Conservation (phyloP, 2,888 invertebrate species). For the Folsomia candida region DNA sequence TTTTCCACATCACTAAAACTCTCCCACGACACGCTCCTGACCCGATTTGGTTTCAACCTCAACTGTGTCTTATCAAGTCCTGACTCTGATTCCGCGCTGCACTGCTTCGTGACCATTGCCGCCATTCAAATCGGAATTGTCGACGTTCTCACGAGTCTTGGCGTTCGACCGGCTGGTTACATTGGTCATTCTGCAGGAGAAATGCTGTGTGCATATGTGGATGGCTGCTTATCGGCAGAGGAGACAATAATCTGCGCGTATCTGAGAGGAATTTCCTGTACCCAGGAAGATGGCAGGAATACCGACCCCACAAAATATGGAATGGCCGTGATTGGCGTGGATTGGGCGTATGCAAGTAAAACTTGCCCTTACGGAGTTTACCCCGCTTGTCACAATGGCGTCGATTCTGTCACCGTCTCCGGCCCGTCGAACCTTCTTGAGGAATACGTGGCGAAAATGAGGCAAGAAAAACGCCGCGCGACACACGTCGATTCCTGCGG, state of each 20-base stretch:
- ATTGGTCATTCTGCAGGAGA: slow-evolving; percentile 93
- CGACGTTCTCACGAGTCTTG: slow-evolving; percentile 62
- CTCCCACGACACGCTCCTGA: not conserved
- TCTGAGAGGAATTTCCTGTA: slow-evolving; percentile 61
- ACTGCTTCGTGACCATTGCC: slow-evolving; percentile 60
- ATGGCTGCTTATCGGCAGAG: slow-evolving; percentile 82
- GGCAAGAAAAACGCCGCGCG: no score
- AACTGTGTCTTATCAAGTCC: no score
- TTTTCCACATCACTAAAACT: slow-evolving; percentile 57
- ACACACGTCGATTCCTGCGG: no score
- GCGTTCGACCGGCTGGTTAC: slow-evolving; percentile 68
- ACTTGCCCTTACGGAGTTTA: no score
- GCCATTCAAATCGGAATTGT: slow-evolving; percentile 62
- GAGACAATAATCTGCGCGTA: slow-evolving; percentile 83
- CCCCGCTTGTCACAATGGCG: no score
- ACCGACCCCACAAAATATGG: no score
- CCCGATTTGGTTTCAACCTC: slow-evolving; percentile 57
- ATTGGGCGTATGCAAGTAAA: no score
- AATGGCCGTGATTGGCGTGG: no score
- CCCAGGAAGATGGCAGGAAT: no score
- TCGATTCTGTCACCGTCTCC: no score
- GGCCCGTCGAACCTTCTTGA: no score
- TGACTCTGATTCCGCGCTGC: slow-evolving; percentile 65
- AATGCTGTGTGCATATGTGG: slow-evolving; percentile 91
- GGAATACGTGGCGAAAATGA: no score